phyloP scores from a whole-genome alignment of 2,113 vertebrate genomes.

The Hippocampus comes region DNA sequence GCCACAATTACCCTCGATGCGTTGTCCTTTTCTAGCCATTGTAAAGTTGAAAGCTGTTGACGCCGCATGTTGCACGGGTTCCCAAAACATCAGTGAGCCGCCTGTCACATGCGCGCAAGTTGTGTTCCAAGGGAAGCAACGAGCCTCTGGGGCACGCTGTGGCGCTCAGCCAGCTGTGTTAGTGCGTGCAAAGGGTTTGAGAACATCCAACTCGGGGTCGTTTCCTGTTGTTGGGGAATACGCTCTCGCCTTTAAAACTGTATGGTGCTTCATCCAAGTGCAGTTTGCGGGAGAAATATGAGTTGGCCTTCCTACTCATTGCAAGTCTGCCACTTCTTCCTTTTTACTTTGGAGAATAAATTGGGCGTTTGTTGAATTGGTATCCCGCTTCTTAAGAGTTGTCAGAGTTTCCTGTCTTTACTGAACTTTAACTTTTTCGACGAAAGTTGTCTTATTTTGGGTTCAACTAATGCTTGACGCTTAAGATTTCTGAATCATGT shows the following conservation, averaged over 20 bases:
- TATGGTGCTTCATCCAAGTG: background rate
- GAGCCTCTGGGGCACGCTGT: conserved; percentile 26
- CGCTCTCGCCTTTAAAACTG: background rate
- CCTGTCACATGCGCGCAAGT: conserved; percentile 24
- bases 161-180: conserved; percentile 36
- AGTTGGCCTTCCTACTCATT: conserved; percentile 15
- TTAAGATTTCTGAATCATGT: background rate
- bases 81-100: conserved; percentile 37
- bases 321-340: conserved; percentile 19
- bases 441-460: background rate
- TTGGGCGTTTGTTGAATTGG: background rate
- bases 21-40: conserved; percentile 29
- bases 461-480: background rate
- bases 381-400: background rate
- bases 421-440: background rate
- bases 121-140: conserved; percentile 45
- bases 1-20: background rate
- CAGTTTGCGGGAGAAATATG: conserved; percentile 1
- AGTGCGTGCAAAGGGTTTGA: conserved; percentile 15
- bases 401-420: background rate
- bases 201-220: conserved; percentile 9
- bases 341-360: background rate
- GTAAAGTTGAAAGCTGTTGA: conserved; percentile 39
- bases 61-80: conserved; percentile 39
- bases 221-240: conserved; percentile 7